These are phyloP conservation scores for Tethya wilhelma DNA, from an alignment of 37 sponge, comb jelly and placozoan species.

Conservation along the genomic window DNA sequence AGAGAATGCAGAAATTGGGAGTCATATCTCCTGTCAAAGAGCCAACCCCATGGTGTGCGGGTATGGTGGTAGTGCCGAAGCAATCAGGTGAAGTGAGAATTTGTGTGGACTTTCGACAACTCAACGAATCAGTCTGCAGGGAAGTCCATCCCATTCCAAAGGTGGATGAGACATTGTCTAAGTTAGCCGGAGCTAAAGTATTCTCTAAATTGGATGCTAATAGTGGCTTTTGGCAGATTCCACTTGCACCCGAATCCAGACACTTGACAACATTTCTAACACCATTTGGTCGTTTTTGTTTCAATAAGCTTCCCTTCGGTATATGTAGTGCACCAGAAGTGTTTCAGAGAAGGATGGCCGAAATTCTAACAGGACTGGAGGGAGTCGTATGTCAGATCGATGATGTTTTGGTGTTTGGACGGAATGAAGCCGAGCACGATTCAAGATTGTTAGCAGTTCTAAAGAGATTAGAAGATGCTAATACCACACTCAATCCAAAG, in stretches of 20 bases:
- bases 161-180: constrained; percentile 49
- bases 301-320: constrained; percentile 55
- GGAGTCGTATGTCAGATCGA: constrained; percentile 64
- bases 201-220: constrained; percentile 57
- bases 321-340: constrained; percentile 62
- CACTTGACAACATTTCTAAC: constrained; percentile 54
- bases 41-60: constrained; percentile 55
- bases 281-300: constrained; percentile 43
- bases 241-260: constrained; percentile 15
- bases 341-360: constrained; percentile 51
- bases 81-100: constrained; percentile 26
- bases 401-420: constrained; percentile 40
- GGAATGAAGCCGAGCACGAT: constrained; percentile 41
- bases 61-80: constrained; percentile 54
- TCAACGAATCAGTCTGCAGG: constrained; percentile 40
- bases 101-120: constrained; percentile 33
- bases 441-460: constrained; percentile 26
- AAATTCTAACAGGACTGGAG: constrained; percentile 37
- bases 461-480: constrained; percentile 15
- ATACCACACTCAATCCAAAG: constrained; percentile 37
- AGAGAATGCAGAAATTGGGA: constrained; percentile 39
- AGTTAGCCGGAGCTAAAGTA: constrained; percentile 35
- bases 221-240: constrained; percentile 70
- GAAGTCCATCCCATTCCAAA: constrained; percentile 60
- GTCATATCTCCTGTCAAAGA: constrained; percentile 34